Base-by-base conservation (phyloP, 2,888 invertebrate genomes). In the Sylvicola cinctus region DNA sequence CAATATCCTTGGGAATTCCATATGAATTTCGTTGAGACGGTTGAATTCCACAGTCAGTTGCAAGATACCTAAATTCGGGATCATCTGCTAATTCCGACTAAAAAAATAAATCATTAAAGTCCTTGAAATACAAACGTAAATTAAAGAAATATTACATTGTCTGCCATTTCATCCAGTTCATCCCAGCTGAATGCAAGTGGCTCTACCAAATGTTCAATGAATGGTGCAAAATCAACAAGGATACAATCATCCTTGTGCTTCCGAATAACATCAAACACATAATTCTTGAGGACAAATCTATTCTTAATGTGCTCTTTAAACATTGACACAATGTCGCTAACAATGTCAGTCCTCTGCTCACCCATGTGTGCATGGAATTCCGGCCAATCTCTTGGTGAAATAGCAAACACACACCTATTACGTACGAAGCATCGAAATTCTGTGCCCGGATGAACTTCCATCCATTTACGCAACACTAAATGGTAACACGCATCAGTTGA, bases 301-400 rank as follows among this genome's bases (percentile, higher is more conserved):
- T 35, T 8, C 29, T 43, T 42, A 20, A 45, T 42, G 10, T 42
- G 38, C 32, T 45, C 43, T 16, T 40, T 43, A 32, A 43, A 45
- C 2, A 43, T 13, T 2, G 41, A 37, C 2, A 38, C 30, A 30
- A 45, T 43, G 28, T 45, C 45, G 28, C 33, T 40, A 10, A 43
- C 34, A 23, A 45, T 43, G n/a, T 43, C 40, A 2, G 10, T 15
- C 25, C 35, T 39, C 25, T 45, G 39, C 12, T 28, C 20, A 15
- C 34, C 32, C 28, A 43, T 41, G 29, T 41, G 36, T 25, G 34
- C 35, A 34, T 45, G 43, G 36, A 37, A 45, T 26, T 40, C 36
- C 14, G 43, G 43, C 43, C 43, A 45, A 27, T 45, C 43, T 16
- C 43, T 31, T 15, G 45, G 45, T 11, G 45, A 43, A 14, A 45